A percentile compares a stretch with the other conserved stretches of the same genome.
Evolutionary conservation across 1,140 invertebrate species (phyloP).

Genomic region (Nylanderia fulva): DNA sequence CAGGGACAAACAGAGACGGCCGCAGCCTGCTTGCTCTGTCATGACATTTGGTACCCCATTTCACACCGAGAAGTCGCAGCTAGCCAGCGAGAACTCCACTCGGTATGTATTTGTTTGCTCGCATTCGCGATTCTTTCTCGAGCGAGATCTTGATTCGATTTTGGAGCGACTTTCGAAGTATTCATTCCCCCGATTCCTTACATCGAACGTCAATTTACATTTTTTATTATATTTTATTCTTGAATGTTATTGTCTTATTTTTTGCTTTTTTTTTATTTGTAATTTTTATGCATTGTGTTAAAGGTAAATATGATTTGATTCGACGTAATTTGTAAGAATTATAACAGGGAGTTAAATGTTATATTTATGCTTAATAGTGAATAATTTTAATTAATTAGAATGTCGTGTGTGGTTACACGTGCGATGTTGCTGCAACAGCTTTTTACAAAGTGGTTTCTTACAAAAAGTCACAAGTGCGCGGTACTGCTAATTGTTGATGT

Average conservation of each 20-base stretch:
- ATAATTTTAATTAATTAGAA: neutral
- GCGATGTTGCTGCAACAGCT: neutral
- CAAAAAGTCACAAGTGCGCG: neutral
- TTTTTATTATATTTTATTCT: neutral
- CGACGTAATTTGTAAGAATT: neutral
- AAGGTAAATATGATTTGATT: neutral
- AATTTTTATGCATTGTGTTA: neutral
- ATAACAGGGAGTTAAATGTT: neutral
- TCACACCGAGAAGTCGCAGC: constrained; percentile 77
- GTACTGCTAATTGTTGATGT: neutral
- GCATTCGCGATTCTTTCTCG: neutral
- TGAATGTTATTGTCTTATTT: neutral
- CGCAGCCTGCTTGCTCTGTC: constrained; percentile 71
- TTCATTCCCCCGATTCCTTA: neutral
- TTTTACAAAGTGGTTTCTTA: neutral
- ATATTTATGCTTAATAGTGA: neutral
- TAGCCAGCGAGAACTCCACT: constrained; percentile 71
- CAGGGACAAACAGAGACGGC: constrained; percentile 33
- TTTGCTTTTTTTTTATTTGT: neutral
- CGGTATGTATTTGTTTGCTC: constrained; percentile 68
- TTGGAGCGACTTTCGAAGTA: neutral
- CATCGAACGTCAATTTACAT: neutral
- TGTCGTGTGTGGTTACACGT: neutral
- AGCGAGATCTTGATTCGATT: neutral
- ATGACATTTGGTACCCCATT: constrained; percentile 81